Evolutionary conservation across 2,888 invertebrate species (phyloP).

Genomic region (Drosophila kambysellisi): DNA sequence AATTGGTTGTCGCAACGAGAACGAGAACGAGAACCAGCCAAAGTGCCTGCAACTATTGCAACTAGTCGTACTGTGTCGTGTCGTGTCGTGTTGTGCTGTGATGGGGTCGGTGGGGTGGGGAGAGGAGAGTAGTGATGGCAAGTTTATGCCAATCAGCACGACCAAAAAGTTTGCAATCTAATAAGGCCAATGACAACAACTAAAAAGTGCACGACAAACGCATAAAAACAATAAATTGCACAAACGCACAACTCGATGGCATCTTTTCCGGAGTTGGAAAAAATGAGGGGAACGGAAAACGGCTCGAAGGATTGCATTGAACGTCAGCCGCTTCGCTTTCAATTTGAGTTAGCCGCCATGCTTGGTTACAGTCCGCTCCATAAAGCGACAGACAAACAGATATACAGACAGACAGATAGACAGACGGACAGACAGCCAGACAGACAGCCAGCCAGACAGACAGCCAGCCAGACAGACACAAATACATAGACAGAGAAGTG

Average conservation of each 20-base stretch:
- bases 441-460: background rate
- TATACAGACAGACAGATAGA: conserved; percentile 2
- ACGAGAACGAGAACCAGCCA: conserved; percentile 41
- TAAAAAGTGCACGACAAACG: conserved; percentile 79
- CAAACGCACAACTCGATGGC: conserved; percentile 44
- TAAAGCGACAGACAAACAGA: conserved; percentile 20
- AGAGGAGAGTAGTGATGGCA: background rate
- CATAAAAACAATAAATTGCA: conserved; percentile 81
- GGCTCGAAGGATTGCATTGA: conserved; percentile 50
- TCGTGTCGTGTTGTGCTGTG: background rate
- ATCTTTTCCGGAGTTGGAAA: background rate
- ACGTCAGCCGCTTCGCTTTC: conserved; percentile 53
- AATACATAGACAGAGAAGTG: conserved; percentile 6
- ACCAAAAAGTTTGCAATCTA: conserved; percentile 76
- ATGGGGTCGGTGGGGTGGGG: background rate
- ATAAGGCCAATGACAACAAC: conserved; percentile 74
- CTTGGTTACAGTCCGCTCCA: conserved; percentile 56
- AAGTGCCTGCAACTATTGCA: conserved; percentile 52
- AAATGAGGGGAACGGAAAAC: conserved; percentile 3
- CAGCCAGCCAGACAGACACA: background rate
- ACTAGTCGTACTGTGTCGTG: background rate
- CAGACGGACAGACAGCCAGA: background rate
- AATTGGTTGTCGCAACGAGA: conserved; percentile 67
- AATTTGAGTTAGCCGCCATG: conserved; percentile 73
- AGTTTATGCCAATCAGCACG: conserved; percentile 65